Percentiles rank a stretch among this genome's conserved stretches.
These are phyloP conservation scores for Drusus annulatus DNA, from an alignment of 1,140 invertebrate species.

Conservation along the genomic window DNA sequence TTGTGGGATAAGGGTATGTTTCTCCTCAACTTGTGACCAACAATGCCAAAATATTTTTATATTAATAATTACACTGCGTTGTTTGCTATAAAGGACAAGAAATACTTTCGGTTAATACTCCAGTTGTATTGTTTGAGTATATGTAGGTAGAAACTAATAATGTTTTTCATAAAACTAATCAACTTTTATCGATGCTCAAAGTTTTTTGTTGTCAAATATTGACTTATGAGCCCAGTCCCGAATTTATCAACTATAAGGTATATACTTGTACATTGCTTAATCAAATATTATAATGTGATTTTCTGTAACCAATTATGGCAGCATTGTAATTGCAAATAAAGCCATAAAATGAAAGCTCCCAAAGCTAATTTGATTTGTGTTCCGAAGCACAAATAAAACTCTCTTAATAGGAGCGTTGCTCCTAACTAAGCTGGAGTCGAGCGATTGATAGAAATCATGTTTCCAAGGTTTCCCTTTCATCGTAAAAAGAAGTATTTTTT, in stretches of 20 bases:
- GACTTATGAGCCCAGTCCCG: too few relatives aligned
- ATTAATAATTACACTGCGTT: too few relatives aligned
- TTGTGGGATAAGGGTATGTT: too few relatives aligned
- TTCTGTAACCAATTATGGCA: not conserved
- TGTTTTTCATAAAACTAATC: too few relatives aligned
- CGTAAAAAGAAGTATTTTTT: not conserved
- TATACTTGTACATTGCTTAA: not conserved
- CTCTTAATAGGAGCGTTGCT: constrained; percentile 20
- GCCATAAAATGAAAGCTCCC: constrained; percentile 1
- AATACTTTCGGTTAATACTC: too few relatives aligned
- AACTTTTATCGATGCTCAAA: too few relatives aligned
- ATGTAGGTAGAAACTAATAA: too few relatives aligned
- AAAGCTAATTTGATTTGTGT: constrained; percentile 32
- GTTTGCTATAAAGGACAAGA: too few relatives aligned
- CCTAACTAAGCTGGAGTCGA: not conserved
- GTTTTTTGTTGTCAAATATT: too few relatives aligned
- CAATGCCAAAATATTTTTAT: too few relatives aligned
- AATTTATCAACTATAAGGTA: not conserved
- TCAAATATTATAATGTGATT: constrained; percentile 30
- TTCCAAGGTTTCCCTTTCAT: not conserved
- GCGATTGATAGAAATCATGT: not conserved
- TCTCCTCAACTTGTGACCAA: too few relatives aligned
- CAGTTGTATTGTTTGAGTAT: too few relatives aligned
- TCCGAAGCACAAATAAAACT: constrained; percentile 35
- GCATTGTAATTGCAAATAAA: constrained; percentile 32